A percentile compares a stretch with the other conserved stretches of the same genome.
phyloP scores from a whole-genome alignment of 2,888 invertebrate genomes.

The Apoda limacodes region DNA sequence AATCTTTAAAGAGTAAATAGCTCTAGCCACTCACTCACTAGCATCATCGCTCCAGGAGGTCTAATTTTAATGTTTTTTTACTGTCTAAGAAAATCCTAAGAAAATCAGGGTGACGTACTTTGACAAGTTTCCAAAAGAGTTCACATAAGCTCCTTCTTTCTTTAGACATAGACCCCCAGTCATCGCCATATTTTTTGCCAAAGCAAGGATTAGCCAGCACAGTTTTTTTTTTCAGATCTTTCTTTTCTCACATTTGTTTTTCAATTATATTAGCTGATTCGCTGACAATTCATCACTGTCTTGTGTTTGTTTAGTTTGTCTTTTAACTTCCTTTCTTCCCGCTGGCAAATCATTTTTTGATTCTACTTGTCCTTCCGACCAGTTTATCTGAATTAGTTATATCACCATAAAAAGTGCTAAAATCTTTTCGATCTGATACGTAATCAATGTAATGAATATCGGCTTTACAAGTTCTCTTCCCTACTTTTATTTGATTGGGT shows the following conservation, averaged over 20 bases:
- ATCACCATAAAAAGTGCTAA: constrained; percentile 10
- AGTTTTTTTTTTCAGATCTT: neutral
- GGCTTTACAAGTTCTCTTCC: constrained; percentile 3
- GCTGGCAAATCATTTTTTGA: constrained; percentile 7
- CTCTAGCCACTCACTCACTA: no score
- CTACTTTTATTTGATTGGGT: constrained; percentile 9
- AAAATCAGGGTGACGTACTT: constrained; percentile 3
- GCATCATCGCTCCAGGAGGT: no score
- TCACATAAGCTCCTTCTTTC: constrained; percentile 2
- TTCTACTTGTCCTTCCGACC: constrained; percentile 10
- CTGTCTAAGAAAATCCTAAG: no score
- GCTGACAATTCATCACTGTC: constrained; percentile 6
- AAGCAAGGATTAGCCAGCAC: constrained; percentile 1
- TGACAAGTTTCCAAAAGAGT: constrained; percentile 1
- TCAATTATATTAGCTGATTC: constrained; percentile 5
- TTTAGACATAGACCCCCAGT: constrained; percentile 2
- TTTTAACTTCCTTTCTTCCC: constrained; percentile 4
- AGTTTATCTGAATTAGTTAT: constrained; percentile 9
- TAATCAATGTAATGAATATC: constrained; percentile 9
- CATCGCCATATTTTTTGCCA: constrained; percentile 1
- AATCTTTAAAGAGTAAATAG: no score
- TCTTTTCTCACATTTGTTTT: constrained; percentile 3
- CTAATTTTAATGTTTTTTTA: no score
- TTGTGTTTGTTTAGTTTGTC: constrained; percentile 6
- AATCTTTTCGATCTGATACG: constrained; percentile 11